phyloP scores from a whole-genome alignment of 1,140 invertebrate species.

The Drosophila nigromelanica region DNA sequence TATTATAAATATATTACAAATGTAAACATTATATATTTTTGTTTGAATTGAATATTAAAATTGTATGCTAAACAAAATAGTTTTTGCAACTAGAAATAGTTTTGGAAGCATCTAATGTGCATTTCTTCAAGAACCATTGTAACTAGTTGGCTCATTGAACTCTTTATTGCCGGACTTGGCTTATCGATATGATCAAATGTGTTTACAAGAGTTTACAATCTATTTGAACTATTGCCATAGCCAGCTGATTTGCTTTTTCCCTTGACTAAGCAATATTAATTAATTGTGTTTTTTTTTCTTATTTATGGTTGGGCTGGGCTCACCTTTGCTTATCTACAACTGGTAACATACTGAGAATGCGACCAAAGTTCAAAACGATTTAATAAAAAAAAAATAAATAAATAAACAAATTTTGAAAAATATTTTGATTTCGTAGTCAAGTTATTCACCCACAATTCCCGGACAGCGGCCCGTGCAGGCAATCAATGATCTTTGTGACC shows the following conservation, averaged over 20 bases:
- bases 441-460: slow-evolving; percentile 71
- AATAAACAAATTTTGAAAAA: slow-evolving; percentile 12
- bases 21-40: no score
- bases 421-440: slow-evolving; percentile 36
- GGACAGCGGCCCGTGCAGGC: slow-evolving; percentile 9
- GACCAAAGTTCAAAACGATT: slow-evolving; percentile 54
- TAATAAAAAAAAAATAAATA: no score
- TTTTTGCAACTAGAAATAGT: no score
- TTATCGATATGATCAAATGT: not conserved
- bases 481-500: slow-evolving; percentile 62
- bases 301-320: not conserved
- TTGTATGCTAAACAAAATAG: no score
- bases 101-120: no score
- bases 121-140: no score
- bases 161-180: not conserved
- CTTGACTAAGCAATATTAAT: not conserved
- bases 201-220: not conserved
- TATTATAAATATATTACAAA: no score
- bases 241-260: slow-evolving; percentile 6
- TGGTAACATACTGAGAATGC: slow-evolving; percentile 3
- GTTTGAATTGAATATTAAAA: no score
- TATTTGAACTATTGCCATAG: not conserved
- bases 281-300: slow-evolving; percentile 7
- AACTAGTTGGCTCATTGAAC: not conserved
- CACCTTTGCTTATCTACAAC: slow-evolving; percentile 36